Evolutionary conservation across 92 coral and sea anemone genomes (phyloP).

Genomic region (Siderastrea radians): DNA sequence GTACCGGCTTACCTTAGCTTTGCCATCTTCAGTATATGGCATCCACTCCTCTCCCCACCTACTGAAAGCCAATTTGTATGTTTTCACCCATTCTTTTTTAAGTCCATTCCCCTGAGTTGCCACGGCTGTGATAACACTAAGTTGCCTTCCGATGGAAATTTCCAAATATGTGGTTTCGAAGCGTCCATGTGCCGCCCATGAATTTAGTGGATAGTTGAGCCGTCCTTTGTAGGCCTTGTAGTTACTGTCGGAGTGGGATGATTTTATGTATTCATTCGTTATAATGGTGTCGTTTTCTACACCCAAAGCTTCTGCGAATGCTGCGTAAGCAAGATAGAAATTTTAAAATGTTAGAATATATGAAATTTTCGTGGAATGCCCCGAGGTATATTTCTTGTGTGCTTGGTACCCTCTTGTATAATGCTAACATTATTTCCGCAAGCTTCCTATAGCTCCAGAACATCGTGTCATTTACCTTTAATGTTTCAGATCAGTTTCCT

Average conservation of each 20-base stretch:
- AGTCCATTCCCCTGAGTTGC: conserved; percentile 60
- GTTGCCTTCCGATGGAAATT: conserved; percentile 44
- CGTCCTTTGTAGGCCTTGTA: conserved; percentile 34
- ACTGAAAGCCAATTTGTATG: conserved; percentile 53
- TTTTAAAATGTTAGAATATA: too few relatives aligned
- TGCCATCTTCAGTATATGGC: conserved; percentile 54
- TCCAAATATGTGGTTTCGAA: conserved; percentile 30
- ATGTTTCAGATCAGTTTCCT: too few relatives aligned
- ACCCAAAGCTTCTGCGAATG: conserved; percentile 49
- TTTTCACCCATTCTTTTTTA: conserved; percentile 46
- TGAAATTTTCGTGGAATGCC: too few relatives aligned
- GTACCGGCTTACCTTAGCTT: conserved; percentile 40
- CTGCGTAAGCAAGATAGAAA: conserved; percentile 1
- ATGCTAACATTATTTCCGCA: too few relatives aligned
- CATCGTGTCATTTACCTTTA: too few relatives aligned
- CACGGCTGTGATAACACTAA: conserved; percentile 62
- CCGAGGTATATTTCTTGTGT: too few relatives aligned
- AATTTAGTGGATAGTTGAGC: conserved; percentile 2
- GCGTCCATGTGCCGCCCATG: conserved; percentile 3
- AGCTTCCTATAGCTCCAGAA: too few relatives aligned
- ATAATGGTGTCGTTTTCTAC: conserved; percentile 36
- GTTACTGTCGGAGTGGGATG: not conserved
- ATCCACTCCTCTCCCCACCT: conserved; percentile 66
- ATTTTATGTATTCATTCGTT: conserved; percentile 24
- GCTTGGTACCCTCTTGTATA: too few relatives aligned